These are phyloP conservation scores for Merluccius polli DNA, from an alignment of 2,797 vertebrate genomes.

Conservation along the genomic window DNA sequence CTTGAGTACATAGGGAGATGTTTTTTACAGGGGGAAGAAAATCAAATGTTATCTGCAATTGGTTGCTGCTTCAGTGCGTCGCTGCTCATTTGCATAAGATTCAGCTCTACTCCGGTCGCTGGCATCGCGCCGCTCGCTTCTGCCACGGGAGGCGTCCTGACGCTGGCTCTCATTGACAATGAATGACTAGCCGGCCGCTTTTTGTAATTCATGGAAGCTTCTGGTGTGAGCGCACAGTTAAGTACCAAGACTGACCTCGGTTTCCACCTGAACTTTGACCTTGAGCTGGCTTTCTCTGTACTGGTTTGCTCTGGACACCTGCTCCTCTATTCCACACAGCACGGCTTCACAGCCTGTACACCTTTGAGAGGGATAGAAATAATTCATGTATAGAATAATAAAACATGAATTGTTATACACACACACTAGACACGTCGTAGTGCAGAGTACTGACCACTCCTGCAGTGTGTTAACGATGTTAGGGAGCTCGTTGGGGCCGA, in stretches of 20 bases:
- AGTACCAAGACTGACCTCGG: slow-evolving; percentile 77
- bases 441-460: slow-evolving; percentile 82
- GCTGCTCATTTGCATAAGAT: too few species aligned
- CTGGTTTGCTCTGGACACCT: slow-evolving; percentile 92
- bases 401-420: background rate
- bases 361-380: slow-evolving; percentile 60
- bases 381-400: background rate
- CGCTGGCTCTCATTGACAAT: too few species aligned
- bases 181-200: too few species aligned
- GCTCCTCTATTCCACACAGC: slow-evolving; percentile 91
- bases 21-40: too few species aligned
- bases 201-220: too few species aligned
- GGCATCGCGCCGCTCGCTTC: too few species aligned
- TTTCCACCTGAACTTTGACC: slow-evolving; percentile 95
- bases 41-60: too few species aligned
- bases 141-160: too few species aligned
- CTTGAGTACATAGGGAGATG: too few species aligned
- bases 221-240: background rate
- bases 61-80: too few species aligned
- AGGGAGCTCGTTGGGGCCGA: slow-evolving; percentile 94
- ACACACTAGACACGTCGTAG: slow-evolving; percentile 4
- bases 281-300: slow-evolving; percentile 94
- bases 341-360: slow-evolving; percentile 93
- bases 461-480: slow-evolving; percentile 96
- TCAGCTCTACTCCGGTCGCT: too few species aligned